Percentiles rank a stretch among this genome's conserved stretches.
Conservation (phyloP, 2,888 invertebrate species). For the Clusia tigrina region DNA sequence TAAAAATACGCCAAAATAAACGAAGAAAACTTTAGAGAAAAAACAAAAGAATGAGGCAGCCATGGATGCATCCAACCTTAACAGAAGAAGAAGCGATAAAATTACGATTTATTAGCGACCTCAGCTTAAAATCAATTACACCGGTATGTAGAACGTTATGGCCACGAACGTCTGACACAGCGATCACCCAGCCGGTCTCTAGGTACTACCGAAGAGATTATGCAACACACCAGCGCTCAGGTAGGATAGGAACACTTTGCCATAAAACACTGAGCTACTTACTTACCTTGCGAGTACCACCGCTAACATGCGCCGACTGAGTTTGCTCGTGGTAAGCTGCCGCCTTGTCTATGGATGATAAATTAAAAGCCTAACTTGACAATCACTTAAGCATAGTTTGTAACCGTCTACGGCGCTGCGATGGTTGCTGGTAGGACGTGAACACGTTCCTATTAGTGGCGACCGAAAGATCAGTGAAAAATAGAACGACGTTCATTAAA, state of each 20-base stretch:
- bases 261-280: neutral
- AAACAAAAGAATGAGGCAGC: neutral
- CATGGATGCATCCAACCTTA: neutral
- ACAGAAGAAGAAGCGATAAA: slow-evolving; percentile 48
- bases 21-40: neutral
- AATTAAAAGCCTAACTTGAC: slow-evolving; percentile 63
- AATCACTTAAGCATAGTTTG: slow-evolving; percentile 63
- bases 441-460: slow-evolving; percentile 58
- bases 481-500: slow-evolving; percentile 62
- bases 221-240: slow-evolving; percentile 14
- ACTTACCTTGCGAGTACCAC: neutral
- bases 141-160: slow-evolving; percentile 60
- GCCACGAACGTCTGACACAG: slow-evolving; percentile 43
- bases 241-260: slow-evolving; percentile 15
- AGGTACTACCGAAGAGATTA: slow-evolving; percentile 34
- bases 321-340: neutral
- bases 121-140: slow-evolving; percentile 62
- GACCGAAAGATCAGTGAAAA: slow-evolving; percentile 61
- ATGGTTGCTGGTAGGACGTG: slow-evolving; percentile 35
- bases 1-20: too few relatives aligned
- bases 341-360: slow-evolving; percentile 62
- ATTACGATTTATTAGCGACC: slow-evolving; percentile 61
- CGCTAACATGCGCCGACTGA: neutral
- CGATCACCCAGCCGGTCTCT: slow-evolving; percentile 22
- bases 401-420: slow-evolving; percentile 37